Evolutionary conservation across 2,888 invertebrate genomes (phyloP).

Genomic region (Protophormia terraenovae): DNA sequence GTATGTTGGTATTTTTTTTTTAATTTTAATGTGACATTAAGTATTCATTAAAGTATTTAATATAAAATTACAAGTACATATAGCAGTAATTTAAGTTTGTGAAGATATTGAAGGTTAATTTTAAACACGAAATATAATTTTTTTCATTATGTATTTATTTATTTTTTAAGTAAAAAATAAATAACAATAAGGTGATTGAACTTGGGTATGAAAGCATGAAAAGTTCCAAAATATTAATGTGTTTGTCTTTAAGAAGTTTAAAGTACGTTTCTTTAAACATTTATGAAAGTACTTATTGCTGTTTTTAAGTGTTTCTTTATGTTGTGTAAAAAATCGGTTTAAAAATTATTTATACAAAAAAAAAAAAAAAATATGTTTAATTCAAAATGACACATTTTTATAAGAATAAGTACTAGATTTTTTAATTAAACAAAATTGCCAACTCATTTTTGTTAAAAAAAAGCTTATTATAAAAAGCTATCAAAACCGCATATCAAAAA

Average conservation of each 20-base stretch:
- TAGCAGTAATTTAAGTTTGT: neutral
- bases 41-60: conserved; percentile 11
- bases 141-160: no score
- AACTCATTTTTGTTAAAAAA: neutral
- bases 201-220: neutral
- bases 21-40: conserved; percentile 6
- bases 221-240: neutral
- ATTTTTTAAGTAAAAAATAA: neutral
- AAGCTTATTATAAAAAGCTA: neutral
- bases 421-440: neutral
- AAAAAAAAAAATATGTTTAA: no score
- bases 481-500: neutral
- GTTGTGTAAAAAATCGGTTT: neutral
- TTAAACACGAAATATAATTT: neutral
- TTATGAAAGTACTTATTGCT: neutral
- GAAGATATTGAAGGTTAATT: conserved; percentile 14
- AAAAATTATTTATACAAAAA: neutral
- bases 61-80: neutral
- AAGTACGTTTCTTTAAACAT: neutral
- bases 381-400: no score
- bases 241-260: neutral
- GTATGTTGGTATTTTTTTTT: no score
- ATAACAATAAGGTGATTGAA: neutral
- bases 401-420: neutral
- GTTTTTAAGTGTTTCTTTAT: neutral